Evolutionary conservation across 37 sponge, comb jelly and placozoan genomes (phyloP), one percentile per base, ranked within the genome.

Genomic region (Axinella damicornis): DNA sequence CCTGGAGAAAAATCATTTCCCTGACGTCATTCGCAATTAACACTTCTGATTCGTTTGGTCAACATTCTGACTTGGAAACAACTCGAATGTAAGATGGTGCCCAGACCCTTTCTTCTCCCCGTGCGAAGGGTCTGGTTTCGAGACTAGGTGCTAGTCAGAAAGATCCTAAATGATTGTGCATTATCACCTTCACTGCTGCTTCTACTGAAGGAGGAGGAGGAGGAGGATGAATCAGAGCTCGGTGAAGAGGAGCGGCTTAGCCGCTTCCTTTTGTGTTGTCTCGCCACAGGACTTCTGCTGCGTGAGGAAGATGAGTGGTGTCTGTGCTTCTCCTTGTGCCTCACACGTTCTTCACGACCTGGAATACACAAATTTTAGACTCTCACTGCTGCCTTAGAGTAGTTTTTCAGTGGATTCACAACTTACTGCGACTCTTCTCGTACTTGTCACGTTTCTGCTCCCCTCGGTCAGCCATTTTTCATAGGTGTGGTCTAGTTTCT

Each of bases 271-370:
- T 67, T 67, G 33, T 27, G 27, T 12, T 30, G 27, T 2, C 32
- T 31, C 33, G 11, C 32, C 68, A 5, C 28, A 4, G 68, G 68
- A 67, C 68, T 67, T 30, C 68, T 67, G 68, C 68, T 67, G 27
- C 68, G 30, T 5, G 25, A 32, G 33, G 68, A 67, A 5, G 68
- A 67, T 28, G 68, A 28, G n/a, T 22, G 27, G 25, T 61, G n/a
- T 61, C 13, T 61, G 13, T 61, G 46, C 9, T 46, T 46, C 46
- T 46, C 46, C 63, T 22, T 61, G 25, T 27, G 25, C 5, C 63
- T 61, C 63, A 61, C 63, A 25, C 11, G 63, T 2, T 61, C 63
- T 11, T 61, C 63, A 27, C 27, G 63, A 61, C 46, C 46, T 46
- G 46, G 9, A 46, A 61, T n/a, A n/a, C n/a, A n/a, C n/a, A n/a